Percentiles rank a stretch among this genome's conserved stretches.
phyloP scores from a whole-genome alignment of 1,140 invertebrate genomes.

The Helicoverpa zea region DNA sequence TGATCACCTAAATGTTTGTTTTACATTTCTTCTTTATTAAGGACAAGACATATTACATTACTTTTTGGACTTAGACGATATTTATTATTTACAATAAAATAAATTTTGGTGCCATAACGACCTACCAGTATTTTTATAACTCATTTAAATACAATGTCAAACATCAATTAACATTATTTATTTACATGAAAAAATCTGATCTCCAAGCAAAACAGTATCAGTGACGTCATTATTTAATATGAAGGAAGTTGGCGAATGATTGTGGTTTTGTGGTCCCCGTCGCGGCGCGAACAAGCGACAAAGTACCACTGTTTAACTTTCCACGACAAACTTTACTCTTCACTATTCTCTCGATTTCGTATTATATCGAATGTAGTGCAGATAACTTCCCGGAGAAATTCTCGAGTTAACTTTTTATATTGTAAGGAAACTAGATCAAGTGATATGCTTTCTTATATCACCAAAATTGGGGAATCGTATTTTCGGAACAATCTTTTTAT shows the following conservation, averaged over 20 bases:
- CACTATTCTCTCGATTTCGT: slow-evolving; percentile 55
- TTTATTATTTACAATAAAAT: too few relatives aligned
- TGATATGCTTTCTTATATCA: slow-evolving; percentile 38
- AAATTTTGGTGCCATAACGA: too few relatives aligned
- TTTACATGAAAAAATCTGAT: background rate
- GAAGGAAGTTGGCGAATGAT: slow-evolving; percentile 56
- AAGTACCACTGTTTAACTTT: slow-evolving; percentile 62
- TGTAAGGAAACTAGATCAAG: slow-evolving; percentile 49
- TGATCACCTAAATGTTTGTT: too few relatives aligned
- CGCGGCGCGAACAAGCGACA: slow-evolving; percentile 52
- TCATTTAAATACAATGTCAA: too few relatives aligned
- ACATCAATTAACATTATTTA: background rate
- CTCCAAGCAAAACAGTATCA: slow-evolving; percentile 45
- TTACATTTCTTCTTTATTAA: too few relatives aligned
- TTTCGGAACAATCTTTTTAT: background rate
- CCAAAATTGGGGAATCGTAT: slow-evolving; percentile 2
- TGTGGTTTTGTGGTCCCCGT: slow-evolving; percentile 53
- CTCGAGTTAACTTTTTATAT: slow-evolving; percentile 50
- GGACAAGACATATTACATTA: too few relatives aligned
- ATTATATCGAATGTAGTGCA: slow-evolving; percentile 56
- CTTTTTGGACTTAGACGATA: too few relatives aligned
- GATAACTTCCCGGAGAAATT: slow-evolving; percentile 50
- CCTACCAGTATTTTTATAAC: too few relatives aligned
- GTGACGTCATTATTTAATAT: slow-evolving; percentile 47
- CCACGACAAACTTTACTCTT: slow-evolving; percentile 56